Evolutionary conservation across 2,113 vertebrate genomes (phyloP).

Genomic region (Oreocharis arfaki): DNA sequence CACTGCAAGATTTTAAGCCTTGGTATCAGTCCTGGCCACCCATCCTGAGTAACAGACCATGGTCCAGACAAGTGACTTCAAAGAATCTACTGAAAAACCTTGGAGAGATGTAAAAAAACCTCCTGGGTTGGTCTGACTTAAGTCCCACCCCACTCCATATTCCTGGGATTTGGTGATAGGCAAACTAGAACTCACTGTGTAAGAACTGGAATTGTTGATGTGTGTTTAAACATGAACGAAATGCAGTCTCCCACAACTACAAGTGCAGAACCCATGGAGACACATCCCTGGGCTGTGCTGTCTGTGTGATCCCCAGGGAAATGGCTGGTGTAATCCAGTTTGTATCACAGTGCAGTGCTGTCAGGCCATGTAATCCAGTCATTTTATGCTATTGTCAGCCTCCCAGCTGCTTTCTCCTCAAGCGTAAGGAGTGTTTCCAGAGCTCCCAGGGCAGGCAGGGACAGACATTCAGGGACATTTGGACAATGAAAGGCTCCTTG

Average conservation of each 20-base stretch:
- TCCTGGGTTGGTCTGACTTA: background rate
- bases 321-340: background rate
- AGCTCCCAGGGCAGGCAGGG: background rate
- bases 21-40: background rate
- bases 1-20: background rate
- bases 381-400: background rate
- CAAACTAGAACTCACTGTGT: background rate
- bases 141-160: background rate
- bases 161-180: background rate
- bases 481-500: background rate
- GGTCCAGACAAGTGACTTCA: rapidly evolving
- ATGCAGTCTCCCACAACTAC: background rate
- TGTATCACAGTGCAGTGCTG: background rate
- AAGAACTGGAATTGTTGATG: background rate
- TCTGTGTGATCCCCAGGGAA: background rate
- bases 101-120: background rate
- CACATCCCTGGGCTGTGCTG: background rate
- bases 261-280: background rate
- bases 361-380: background rate
- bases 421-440: background rate
- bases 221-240: background rate
- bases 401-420: background rate
- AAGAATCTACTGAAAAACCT: background rate
- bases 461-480: rapidly evolving
- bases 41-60: background rate